Base-by-base conservation (phyloP, 2,888 invertebrate genomes). In the Xiphydria camelus region DNA sequence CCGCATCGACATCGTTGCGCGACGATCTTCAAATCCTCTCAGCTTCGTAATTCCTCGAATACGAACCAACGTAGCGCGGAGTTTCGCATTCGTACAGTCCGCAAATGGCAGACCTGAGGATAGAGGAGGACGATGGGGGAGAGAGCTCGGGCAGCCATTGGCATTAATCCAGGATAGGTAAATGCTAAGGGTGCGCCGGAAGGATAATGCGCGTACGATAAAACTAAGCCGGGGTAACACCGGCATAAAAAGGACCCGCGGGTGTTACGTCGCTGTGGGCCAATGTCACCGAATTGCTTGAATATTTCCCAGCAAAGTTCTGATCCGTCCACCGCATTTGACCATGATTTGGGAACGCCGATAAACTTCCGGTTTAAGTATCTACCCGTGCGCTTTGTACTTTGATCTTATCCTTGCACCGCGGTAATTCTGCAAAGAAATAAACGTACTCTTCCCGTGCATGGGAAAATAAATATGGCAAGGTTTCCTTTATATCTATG, bases 161-260 rank as follows among this genome's bases (percentile, higher is more conserved):
- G 69, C 66, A 64, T 68, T 66, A 68, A 70, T 68, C 66, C 66
- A 68, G 63, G 63, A 68, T 66, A 66, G 65, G 62, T 59, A 65
- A 61, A 59, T 53, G 56, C 53, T 25, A 23, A 41, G 45, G 50
- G 42, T 41, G 33, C 36, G 35, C 50, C 53, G 48, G 41, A 53
- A 58, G 66, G 68, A 62, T 69, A 68, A 68, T 65, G 61, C 65
- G 57, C 38, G 61, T 55, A 47, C 61, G 69, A 71, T 69, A 71
- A 71, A 70, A 70, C 66, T 69, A 68, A 71, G 66, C 70, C 62
- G 59, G n/a, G 64, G 59, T 66, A 68, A 67, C 64, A 61, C 63
- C 63, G 38, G 55, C 59, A 64, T 68, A 70, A 67, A 69, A 69
- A 65, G n/a, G 62, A 59, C 49, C 49, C 48, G 53, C 46, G 31